Percentiles rank a stretch among this genome's conserved stretches.
These are phyloP conservation scores for Mesocentrotus franciscanus DNA, from an alignment of 53 echinoderm and acorn worm species.

Conservation along the genomic window DNA sequence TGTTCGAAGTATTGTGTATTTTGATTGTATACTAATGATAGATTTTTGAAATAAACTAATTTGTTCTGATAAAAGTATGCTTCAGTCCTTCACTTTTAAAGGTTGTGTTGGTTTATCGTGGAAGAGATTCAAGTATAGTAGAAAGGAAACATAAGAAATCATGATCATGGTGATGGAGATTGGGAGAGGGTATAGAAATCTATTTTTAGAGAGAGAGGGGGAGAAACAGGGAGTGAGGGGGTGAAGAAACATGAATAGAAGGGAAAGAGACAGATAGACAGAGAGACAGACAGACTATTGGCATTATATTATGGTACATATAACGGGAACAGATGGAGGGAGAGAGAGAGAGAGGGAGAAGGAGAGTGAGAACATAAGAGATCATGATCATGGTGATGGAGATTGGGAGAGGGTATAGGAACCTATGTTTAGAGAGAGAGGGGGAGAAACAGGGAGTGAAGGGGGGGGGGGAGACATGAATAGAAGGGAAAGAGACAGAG, in stretches of 20 bases:
- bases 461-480: neutral
- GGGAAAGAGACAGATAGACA: neutral
- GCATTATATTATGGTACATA: no score
- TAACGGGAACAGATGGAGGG: no score
- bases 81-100: neutral
- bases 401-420: neutral
- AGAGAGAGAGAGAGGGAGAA: no score
- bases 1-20: constrained; percentile 55
- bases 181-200: neutral
- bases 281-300: neutral
- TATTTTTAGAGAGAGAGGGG: no score
- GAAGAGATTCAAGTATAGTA: no score
- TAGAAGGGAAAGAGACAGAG: neutral
- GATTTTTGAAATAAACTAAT: constrained; percentile 58
- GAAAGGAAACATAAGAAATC: neutral
- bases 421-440: no score
- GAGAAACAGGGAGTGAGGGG: neutral
- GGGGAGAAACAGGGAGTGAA: neutral
- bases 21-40: constrained; percentile 62
- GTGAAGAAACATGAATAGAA: neutral
- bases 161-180: neutral
- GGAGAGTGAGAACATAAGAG: no score
- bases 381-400: no score
- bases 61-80: constrained; percentile 6
- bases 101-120: neutral